Conservation (phyloP, 2,888 invertebrate genomes). For the Hedychridium roseum region DNA sequence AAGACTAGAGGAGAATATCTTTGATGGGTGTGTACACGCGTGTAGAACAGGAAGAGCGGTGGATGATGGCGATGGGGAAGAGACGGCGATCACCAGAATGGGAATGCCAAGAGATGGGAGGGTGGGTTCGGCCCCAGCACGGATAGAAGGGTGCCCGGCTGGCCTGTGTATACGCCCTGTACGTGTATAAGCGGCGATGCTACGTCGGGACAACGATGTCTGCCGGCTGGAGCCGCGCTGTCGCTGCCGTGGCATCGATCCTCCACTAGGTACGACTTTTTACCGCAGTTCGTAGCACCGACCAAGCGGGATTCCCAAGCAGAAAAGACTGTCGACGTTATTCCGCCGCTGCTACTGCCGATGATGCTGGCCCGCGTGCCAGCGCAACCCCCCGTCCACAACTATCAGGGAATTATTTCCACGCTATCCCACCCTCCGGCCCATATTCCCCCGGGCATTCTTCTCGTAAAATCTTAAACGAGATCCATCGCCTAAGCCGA, state of each 20-base stretch:
- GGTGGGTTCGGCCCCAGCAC: slow-evolving; percentile 11
- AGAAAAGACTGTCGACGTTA: no score
- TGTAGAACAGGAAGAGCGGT: slow-evolving; percentile 24
- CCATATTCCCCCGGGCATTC: no score
- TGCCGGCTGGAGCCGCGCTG: slow-evolving; percentile 56
- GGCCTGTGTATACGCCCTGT: not conserved
- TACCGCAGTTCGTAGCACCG: slow-evolving; percentile 42
- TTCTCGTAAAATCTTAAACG: no score
- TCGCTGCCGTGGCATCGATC: slow-evolving; percentile 52
- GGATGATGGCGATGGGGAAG: slow-evolving; percentile 31
- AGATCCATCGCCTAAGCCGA: no score
- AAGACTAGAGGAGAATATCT: slow-evolving; percentile 16
- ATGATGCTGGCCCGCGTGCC: no score
- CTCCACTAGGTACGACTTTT: slow-evolving; percentile 52
- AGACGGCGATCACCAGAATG: slow-evolving; percentile 36
- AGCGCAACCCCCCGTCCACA: no score
- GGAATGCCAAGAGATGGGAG: slow-evolving; percentile 32
- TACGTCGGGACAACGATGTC: slow-evolving; percentile 30
- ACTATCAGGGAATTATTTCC: no score
- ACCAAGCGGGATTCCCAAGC: no score
- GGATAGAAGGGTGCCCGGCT: not conserved
- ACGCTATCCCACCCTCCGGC: no score
- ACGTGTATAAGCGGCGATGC: slow-evolving; percentile 2
- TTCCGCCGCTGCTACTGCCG: no score
- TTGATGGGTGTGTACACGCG: slow-evolving; percentile 17